phyloP scores from a whole-genome alignment of 1,140 invertebrate genomes.

The Drosophila bocki region DNA sequence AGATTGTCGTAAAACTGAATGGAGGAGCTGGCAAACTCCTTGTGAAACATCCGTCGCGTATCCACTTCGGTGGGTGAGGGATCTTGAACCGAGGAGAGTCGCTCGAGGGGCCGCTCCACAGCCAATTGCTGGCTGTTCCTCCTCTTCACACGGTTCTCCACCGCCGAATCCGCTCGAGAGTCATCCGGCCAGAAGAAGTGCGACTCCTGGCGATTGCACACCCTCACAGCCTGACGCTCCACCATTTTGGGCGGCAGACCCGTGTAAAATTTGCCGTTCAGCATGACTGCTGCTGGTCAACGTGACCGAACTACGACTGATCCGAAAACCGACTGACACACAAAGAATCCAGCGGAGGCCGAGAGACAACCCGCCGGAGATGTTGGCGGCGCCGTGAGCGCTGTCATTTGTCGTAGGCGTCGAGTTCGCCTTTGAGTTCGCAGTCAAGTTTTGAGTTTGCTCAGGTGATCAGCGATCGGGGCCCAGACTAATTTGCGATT shows the following conservation, averaged over 20 bases:
- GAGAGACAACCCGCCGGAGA: constrained; percentile 20
- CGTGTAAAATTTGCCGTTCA: constrained; percentile 82
- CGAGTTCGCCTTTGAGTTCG: constrained; percentile 29
- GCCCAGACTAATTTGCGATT: constrained; percentile 79
- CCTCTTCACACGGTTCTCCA: constrained; percentile 64
- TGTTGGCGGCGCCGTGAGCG: constrained; percentile 46
- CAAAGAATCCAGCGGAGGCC: constrained; percentile 55
- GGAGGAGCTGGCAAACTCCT: constrained; percentile 80
- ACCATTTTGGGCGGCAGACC: constrained; percentile 82
- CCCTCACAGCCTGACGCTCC: constrained; percentile 51
- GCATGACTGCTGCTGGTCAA: constrained; percentile 50
- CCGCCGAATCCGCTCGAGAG: constrained; percentile 59
- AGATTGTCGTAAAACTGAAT: constrained; percentile 81
- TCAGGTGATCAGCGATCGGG: constrained; percentile 52
- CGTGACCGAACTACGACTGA: constrained; percentile 36
- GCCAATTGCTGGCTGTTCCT: constrained; percentile 65
- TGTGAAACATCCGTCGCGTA: constrained; percentile 73
- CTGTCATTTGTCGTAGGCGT: constrained; percentile 62
- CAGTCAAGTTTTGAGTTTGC: constrained; percentile 49
- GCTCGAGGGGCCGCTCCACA: constrained; percentile 26
- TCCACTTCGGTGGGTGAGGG: constrained; percentile 48
- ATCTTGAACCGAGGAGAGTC: constrained; percentile 3
- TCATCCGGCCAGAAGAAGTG: constrained; percentile 84
- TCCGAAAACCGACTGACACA: constrained; percentile 61
- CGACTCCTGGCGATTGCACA: constrained; percentile 71